phyloP scores from a whole-genome alignment of 92 coral and sea anemone species.

The Scolanthus callimorphus region DNA sequence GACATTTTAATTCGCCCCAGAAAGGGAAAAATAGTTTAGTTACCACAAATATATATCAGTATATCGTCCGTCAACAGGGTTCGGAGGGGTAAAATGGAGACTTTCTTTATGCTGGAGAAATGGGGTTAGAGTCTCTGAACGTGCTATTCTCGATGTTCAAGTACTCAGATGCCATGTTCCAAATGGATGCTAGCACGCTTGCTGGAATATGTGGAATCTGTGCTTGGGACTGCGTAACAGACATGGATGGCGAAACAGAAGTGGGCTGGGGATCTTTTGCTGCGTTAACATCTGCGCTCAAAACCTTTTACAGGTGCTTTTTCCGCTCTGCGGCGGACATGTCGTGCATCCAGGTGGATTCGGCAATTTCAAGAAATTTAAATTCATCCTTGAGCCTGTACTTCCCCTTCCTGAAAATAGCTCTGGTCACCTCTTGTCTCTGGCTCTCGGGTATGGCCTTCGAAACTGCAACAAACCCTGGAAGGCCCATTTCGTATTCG shows the following conservation, averaged over 20 bases:
- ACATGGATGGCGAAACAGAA: conserved; percentile 21
- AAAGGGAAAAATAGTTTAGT: no score
- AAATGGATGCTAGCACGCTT: conserved; percentile 47
- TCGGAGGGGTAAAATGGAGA: no score
- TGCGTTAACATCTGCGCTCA: conserved; percentile 38
- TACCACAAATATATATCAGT: no score
- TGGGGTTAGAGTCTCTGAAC: no score
- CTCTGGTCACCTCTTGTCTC: conserved; percentile 41
- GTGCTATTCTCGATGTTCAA: conserved; percentile 32
- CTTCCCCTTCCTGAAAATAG: conserved; percentile 56
- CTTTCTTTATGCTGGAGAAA: no score
- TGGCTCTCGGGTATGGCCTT: conserved; percentile 51
- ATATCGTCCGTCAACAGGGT: no score
- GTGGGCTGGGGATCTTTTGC: conserved; percentile 27
- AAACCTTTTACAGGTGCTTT: conserved; percentile 13
- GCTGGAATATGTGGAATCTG: conserved; percentile 37
- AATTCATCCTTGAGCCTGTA: conserved; percentile 50
- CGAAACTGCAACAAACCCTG: conserved; percentile 43
- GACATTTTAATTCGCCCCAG: no score
- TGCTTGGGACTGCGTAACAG: conserved; percentile 17
- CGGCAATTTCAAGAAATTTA: conserved; percentile 23
- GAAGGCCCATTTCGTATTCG: conserved; percentile 40
- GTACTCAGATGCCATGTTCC: conserved; percentile 55
- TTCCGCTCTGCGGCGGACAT: conserved; percentile 31
- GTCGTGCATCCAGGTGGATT: conserved; percentile 42